These are phyloP conservation scores for Formica exsecta DNA, from an alignment of 1,140 invertebrate species.

Conservation along the genomic window DNA sequence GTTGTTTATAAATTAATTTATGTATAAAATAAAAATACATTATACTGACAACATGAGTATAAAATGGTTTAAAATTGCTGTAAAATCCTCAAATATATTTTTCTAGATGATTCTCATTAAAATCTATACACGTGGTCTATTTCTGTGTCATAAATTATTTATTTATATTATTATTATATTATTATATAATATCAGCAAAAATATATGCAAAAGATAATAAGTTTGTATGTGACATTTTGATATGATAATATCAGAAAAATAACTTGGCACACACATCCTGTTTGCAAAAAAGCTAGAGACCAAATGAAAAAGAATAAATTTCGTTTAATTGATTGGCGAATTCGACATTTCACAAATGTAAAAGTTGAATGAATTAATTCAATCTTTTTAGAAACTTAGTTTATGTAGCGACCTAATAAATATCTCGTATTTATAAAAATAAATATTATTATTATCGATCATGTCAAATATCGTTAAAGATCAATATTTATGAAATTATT, in stretches of 20 bases:
- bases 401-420: background rate
- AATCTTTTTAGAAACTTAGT: background rate
- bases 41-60: background rate
- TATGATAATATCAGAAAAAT: background rate
- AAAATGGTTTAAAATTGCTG: background rate
- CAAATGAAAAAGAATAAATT: background rate
- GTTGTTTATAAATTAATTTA: background rate
- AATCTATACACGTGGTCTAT: background rate
- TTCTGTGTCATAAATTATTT: background rate
- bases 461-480: background rate
- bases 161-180: background rate
- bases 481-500: slow-evolving; percentile 25
- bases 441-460: background rate
- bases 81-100: background rate
- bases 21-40: background rate
- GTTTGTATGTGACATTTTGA: background rate
- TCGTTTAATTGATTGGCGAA: no score
- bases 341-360: background rate
- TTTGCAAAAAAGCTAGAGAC: background rate
- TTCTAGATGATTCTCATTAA: background rate
- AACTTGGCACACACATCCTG: background rate
- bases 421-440: background rate
- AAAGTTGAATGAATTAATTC: background rate
- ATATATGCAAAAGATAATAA: background rate
- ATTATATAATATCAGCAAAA: background rate